Evolutionary conservation across 2,888 invertebrate genomes (phyloP).

Genomic region (Sinopyrophorus schimmeli): DNA sequence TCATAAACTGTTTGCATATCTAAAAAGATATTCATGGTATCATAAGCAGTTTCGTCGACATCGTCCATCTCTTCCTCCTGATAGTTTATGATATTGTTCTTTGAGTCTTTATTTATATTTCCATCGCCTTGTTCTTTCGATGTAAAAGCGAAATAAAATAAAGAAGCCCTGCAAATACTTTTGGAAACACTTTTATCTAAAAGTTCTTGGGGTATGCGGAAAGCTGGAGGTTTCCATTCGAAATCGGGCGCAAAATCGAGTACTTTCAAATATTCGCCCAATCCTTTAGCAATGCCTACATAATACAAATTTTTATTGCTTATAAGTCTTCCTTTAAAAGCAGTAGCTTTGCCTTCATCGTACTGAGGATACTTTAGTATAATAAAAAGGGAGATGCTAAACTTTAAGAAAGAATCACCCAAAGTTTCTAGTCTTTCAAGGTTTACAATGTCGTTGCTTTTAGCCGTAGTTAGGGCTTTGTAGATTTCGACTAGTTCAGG

Average conservation of each 20-base stretch:
- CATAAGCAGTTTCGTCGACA: conserved; percentile 26
- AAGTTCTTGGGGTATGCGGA: conserved; percentile 62
- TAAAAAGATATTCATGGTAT: conserved; percentile 39
- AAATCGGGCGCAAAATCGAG: conserved; percentile 66
- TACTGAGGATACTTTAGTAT: conserved; percentile 68
- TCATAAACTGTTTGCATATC: conserved; percentile 59
- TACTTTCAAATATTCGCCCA: conserved; percentile 66
- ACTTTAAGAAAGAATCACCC: conserved; percentile 89
- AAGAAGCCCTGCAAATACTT: conserved; percentile 55
- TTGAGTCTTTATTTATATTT: conserved; percentile 39
- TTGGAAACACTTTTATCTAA: conserved; percentile 53
- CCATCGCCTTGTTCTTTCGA: conserved; percentile 53
- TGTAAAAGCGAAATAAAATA: conserved; percentile 57
- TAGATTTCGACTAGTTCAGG: conserved; percentile 58
- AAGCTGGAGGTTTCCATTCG: conserved; percentile 81
- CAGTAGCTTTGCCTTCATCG: conserved; percentile 80
- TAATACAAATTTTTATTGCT: conserved; percentile 88
- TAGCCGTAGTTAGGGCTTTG: conserved; percentile 71
- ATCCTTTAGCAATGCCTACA: conserved; percentile 60
- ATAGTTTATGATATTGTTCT: conserved; percentile 11
- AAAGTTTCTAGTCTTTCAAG: conserved; percentile 84
- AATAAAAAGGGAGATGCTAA: conserved; percentile 72
- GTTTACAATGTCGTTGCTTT: conserved; percentile 74
- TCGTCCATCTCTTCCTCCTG: conserved; percentile 31
- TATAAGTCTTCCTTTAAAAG: conserved; percentile 69